Base-by-base conservation (phyloP, 2,797 vertebrate species). In the Sebastiscus tertius region DNA sequence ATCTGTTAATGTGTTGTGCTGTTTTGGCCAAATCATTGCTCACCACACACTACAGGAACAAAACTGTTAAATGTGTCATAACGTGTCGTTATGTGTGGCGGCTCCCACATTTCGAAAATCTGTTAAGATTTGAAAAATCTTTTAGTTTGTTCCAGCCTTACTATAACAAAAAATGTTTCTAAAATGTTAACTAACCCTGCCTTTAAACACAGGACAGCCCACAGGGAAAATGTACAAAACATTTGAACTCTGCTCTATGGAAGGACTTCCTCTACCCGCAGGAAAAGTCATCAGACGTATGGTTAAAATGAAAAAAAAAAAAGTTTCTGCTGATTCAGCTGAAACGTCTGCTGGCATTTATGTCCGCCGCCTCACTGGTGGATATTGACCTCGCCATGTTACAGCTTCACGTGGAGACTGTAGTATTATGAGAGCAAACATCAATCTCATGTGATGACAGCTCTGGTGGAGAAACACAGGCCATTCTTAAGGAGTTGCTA, bases 381-480 rank as follows among this genome's bases (percentile, higher is more conserved):
- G 82, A 91, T 90, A 84, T 88, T 87, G 85, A 88, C 85, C 83
- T 77, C 39, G 6, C 83, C 74, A 61, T 83, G 86, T 82, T 78
- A 82, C 3, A 58, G 73, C 77, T 84, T 86, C 60, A 78, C 29
- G 20, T 80, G 81, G 81, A 83, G 84, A 72, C 75, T n/a, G 54
- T 7, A 62, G 75, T 77, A 82, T 87, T 80, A 80, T 83, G 70
- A 72, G 58, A 87, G 81, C 72, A 90, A 79, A 89, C 72, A 87
- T 81, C 69, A 79, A 91, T 90, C 82, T 74, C 69, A 61, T 77
- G 81, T 79, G 77, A 86, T 85, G 87, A 90, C 89, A 78, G 79
- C 71, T 78, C 75, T 73, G 18, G 60, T 56, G 36, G 67, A 81
- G 69, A 80, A 78, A 82, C 77, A 22, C 60, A 63, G 63, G 29